Evolutionary conservation across 2,888 invertebrate species (phyloP).

Genomic region (Gastracanthus pulcherrimus): DNA sequence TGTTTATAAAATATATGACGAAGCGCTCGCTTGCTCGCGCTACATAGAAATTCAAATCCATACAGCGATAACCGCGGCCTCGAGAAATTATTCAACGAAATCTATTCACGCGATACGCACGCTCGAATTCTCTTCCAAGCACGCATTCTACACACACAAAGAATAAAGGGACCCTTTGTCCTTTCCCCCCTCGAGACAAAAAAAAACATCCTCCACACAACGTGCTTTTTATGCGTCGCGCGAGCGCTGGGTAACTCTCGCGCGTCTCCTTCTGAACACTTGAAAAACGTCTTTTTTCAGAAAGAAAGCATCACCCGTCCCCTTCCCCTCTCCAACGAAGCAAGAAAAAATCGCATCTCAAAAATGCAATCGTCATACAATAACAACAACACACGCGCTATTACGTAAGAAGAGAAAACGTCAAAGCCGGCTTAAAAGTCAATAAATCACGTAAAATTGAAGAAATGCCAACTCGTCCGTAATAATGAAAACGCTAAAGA

Average conservation of each 20-base stretch:
- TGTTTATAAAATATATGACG: not conserved
- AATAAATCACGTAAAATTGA: not conserved
- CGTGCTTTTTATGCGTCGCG: not conserved
- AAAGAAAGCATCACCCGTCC: not conserved
- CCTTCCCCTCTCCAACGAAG: not conserved
- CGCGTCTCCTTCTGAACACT: not conserved
- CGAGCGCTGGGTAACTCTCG: too few relatives aligned
- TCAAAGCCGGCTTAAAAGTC: not conserved
- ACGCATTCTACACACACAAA: not conserved
- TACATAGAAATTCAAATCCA: not conserved
- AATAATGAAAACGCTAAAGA: not conserved
- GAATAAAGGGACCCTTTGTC: slow-evolving; percentile 28
- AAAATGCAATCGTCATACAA: not conserved
- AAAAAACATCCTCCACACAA: not conserved
- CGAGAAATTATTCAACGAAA: not conserved
- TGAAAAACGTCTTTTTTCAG: not conserved
- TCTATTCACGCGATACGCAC: not conserved
- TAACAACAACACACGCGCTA: not conserved
- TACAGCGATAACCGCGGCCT: not conserved
- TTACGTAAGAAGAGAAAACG: not conserved
- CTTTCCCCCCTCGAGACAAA: not conserved
- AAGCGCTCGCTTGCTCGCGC: too few relatives aligned
- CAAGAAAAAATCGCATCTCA: not conserved
- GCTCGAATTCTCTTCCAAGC: not conserved
- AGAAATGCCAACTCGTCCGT: not conserved